phyloP scores from a whole-genome alignment of 2,113 vertebrate species.

The Gulo gulo region DNA sequence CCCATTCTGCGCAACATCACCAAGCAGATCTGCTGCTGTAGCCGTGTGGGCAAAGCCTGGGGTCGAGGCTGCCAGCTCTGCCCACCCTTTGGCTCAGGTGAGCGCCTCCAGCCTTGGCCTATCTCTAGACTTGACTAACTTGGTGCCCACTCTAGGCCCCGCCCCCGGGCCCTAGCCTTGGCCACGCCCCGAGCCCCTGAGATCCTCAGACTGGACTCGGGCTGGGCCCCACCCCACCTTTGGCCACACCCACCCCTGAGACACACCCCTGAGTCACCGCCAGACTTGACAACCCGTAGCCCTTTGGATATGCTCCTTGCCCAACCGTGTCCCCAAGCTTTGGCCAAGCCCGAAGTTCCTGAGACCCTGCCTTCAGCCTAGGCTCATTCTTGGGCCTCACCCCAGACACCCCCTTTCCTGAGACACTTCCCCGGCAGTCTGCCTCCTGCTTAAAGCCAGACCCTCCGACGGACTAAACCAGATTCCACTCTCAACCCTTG shows the following conservation, averaged over 20 bases:
- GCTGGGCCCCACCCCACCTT: neutral
- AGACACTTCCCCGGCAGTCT: neutral
- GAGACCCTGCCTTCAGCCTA: neutral
- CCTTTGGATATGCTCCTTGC: neutral
- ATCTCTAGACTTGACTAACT: rapidly evolving
- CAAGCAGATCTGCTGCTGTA: slow-evolving; percentile 96
- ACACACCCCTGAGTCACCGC: rapidly evolving
- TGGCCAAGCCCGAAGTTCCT: neutral
- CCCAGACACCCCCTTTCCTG: neutral
- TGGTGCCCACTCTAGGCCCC: neutral
- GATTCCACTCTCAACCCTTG: neutral
- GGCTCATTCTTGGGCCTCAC: neutral
- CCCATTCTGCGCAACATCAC: slow-evolving; percentile 93
- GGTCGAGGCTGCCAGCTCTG: slow-evolving; percentile 88
- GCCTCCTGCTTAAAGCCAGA: neutral
- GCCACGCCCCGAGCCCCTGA: neutral
- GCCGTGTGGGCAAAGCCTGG: slow-evolving; percentile 94
- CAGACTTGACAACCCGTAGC: neutral
- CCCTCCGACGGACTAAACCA: neutral
- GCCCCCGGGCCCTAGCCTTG: neutral
- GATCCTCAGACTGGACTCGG: neutral
- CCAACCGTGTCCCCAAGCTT: neutral
- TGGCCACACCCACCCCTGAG: neutral
- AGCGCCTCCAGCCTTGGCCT: neutral
- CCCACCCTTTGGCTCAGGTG: slow-evolving; percentile 89